phyloP scores from a whole-genome alignment of 1,140 invertebrate species.

The Goniozus legneri region DNA sequence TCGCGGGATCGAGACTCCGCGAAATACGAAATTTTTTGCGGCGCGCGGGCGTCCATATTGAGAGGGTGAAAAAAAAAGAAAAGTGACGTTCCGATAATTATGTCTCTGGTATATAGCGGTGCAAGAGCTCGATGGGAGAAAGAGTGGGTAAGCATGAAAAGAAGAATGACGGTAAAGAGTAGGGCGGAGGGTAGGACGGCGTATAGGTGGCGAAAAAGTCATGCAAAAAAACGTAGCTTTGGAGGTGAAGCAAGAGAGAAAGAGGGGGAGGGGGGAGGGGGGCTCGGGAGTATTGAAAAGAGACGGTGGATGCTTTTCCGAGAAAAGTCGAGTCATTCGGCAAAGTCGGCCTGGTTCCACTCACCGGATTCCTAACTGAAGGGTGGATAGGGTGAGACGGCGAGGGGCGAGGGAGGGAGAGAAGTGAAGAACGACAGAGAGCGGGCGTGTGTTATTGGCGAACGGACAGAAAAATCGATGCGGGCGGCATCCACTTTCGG shows the following conservation, averaged over 20 bases:
- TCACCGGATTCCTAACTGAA: constrained; percentile 38
- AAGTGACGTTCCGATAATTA: no score
- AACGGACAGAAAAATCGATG: constrained; percentile 49
- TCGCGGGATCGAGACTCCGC: no score
- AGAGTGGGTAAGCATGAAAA: background rate
- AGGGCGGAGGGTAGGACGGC: no score
- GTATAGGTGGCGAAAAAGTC: background rate
- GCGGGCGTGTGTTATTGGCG: constrained; percentile 41
- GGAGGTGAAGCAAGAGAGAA: constrained; percentile 18
- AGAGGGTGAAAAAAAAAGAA: no score
- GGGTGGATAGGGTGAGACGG: background rate
- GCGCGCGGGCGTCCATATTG: no score
- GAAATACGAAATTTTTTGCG: no score
- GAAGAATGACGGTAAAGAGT: constrained; percentile 2
- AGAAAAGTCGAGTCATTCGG: constrained; percentile 28
- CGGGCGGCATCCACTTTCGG: constrained; percentile 22
- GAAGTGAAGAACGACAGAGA: no score
- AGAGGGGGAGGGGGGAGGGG: constrained; percentile 15
- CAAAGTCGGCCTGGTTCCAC: constrained; percentile 22
- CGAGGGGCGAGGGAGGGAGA: no score
- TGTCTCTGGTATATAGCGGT: background rate
- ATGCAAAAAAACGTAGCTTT: no score
- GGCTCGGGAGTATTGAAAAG: no score
- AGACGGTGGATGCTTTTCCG: constrained; percentile 26
- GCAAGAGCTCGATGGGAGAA: background rate